Evolutionary conservation across 2,113 vertebrate genomes (phyloP), one percentile per base, ranked within the genome.

Genomic region (Cephalopterus ornatus): DNA sequence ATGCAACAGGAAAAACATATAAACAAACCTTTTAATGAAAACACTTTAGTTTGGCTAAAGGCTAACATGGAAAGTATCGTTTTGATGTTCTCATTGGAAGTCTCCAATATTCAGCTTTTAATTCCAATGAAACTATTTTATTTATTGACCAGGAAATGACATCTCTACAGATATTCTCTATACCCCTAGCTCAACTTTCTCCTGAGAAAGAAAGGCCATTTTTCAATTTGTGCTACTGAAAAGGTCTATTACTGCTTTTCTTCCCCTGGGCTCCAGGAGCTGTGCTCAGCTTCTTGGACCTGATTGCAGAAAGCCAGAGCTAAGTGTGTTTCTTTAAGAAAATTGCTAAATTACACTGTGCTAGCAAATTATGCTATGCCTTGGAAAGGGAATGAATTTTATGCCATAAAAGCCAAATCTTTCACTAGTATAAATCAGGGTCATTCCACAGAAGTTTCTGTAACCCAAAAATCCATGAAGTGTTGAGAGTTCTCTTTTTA

Each of bases 21-120:
- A 42, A 59, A 68, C 56, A 87, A 70, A 68, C 9, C 5, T 70
- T 81, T 77, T 67, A 20, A 55, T 8, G 28, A 77, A 70, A 85
- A 73, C 24, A 41, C 11, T 32, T 24, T 46, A 27, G 16, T 65
- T 68, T 76, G 5, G 2, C 67, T 65, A 5, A 79, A 76, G 27
- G 24, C 6, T 74, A 12, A 53, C 20, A 37, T 1, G 3, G 4
- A 80, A 2, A 3, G 1, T 50, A 55, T 59, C 0, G 2, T 68
- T 92, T 62, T 71, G 50, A 71, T 3, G 2, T 58, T 71, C n/a
- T 67, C 33, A 55, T 8, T 71, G 46, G 33, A 84, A 66, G 49
- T 61, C 67, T 86, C 49, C 67, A 65, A 67, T 50, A 74, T 33
- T 49, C 19, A 84, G 15, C 9, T 81, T 91, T 62, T 84, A 26